Percentiles rank a stretch among this genome's conserved stretches.
Evolutionary conservation across 53 echinoderm and acorn worm genomes (phyloP).

Genomic region (Crossaster papposus): DNA sequence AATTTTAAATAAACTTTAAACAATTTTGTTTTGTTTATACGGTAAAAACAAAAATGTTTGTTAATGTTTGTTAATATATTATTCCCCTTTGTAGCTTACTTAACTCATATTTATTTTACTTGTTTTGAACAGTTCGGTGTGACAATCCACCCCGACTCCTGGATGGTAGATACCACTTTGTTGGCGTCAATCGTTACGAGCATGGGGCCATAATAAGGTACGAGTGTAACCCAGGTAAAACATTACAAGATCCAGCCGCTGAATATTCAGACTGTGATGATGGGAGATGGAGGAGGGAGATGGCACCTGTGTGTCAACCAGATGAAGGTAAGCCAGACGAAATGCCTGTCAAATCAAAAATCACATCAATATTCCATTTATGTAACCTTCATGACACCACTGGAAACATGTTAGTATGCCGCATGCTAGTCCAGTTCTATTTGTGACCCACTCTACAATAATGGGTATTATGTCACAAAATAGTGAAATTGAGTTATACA

Average conservation of each 20-base stretch:
- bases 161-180: background rate
- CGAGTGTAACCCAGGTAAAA: background rate
- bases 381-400: no score
- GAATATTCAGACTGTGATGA: background rate
- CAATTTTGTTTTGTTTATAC: no score
- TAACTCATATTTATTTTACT: background rate
- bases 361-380: no score
- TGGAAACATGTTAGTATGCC: no score
- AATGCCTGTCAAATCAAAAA: background rate
- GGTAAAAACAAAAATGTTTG: no score
- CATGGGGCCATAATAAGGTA: conserved; percentile 2
- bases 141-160: background rate
- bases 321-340: background rate
- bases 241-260: background rate
- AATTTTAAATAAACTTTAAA: no score
- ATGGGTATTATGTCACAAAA: no score
- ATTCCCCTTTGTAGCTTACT: background rate
- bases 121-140: background rate
- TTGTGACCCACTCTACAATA: no score
- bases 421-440: no score
- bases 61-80: no score
- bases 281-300: background rate
- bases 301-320: background rate
- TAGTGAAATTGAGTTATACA: no score
- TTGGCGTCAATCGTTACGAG: background rate